Conservation (phyloP, 2,888 invertebrate genomes). For the Polydrusus cervinus region DNA sequence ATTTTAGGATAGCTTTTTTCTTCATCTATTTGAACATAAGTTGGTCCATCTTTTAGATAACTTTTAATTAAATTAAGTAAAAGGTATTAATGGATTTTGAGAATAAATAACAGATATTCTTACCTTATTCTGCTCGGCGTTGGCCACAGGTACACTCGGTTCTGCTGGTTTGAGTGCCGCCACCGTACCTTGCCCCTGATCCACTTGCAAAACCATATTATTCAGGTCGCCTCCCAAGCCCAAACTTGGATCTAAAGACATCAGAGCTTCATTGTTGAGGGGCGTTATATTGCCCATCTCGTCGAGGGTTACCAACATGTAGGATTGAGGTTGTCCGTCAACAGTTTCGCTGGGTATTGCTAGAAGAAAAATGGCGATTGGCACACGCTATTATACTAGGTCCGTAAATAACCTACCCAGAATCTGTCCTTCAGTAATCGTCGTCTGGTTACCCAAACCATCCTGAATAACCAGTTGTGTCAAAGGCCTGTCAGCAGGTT, state of each 20-base stretch:
- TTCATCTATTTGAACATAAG: no score
- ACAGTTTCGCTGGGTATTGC: slow-evolving; percentile 81
- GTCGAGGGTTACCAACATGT: slow-evolving; percentile 82
- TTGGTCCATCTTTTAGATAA: no score
- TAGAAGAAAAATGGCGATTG: slow-evolving; percentile 61
- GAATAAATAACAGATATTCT: no score
- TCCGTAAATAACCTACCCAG: slow-evolving; percentile 54
- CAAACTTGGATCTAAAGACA: slow-evolving; percentile 74
- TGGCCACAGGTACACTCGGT: not conserved
- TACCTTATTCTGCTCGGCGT: slow-evolving; percentile 4
- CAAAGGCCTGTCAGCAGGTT: slow-evolving; percentile 61
- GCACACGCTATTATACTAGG: not conserved
- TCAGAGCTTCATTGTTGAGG: slow-evolving; percentile 80
- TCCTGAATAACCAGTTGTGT: slow-evolving; percentile 70
- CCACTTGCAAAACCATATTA: slow-evolving; percentile 74
- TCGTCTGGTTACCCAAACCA: slow-evolving; percentile 69
- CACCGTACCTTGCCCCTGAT: slow-evolving; percentile 65
- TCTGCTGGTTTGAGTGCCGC: slow-evolving; percentile 38
- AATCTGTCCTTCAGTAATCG: slow-evolving; percentile 77
- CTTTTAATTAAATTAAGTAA: no score
- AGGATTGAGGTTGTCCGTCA: slow-evolving; percentile 82
- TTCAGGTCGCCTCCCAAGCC: slow-evolving; percentile 71
- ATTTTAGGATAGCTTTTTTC: no score
- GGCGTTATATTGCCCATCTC: slow-evolving; percentile 82
- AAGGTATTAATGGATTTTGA: no score